These are phyloP conservation scores for Stylophora pistillata DNA, from an alignment of 64 coral and sea anemone species.

Conservation along the genomic window DNA sequence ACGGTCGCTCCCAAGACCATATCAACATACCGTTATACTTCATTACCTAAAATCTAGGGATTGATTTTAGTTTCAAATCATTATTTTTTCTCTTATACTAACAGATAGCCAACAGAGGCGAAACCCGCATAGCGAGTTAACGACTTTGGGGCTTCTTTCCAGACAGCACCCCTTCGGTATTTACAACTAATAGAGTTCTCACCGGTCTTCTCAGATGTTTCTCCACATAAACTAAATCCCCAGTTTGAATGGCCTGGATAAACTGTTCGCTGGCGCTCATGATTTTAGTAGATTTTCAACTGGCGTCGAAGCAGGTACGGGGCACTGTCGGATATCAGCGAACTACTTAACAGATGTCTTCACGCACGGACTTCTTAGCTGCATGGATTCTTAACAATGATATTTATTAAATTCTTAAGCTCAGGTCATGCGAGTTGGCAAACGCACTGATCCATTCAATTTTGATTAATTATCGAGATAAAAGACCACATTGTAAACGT, in stretches of 20 bases:
- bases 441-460: background rate
- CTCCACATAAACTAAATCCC: slow-evolving; percentile 14
- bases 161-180: background rate
- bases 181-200: background rate
- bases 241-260: slow-evolving; percentile 26
- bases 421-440: background rate
- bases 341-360: background rate
- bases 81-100: background rate
- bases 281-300: background rate
- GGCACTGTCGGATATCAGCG: background rate
- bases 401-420: background rate
- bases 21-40: background rate
- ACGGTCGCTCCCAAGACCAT: background rate
- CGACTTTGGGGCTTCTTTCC: background rate
- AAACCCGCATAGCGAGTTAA: background rate
- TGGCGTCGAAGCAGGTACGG: background rate
- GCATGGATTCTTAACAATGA: background rate
- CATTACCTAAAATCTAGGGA: background rate
- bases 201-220: slow-evolving; percentile 35
- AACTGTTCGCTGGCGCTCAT: slow-evolving; percentile 38
- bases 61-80: background rate
- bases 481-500: background rate
- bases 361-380: background rate
- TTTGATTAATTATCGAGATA: slow-evolving; percentile 35
- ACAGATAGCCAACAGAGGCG: background rate